Evolutionary conservation across 2,888 invertebrate species (phyloP), one percentile per base, ranked within the genome.

Genomic region (Syrista parreyssii): DNA sequence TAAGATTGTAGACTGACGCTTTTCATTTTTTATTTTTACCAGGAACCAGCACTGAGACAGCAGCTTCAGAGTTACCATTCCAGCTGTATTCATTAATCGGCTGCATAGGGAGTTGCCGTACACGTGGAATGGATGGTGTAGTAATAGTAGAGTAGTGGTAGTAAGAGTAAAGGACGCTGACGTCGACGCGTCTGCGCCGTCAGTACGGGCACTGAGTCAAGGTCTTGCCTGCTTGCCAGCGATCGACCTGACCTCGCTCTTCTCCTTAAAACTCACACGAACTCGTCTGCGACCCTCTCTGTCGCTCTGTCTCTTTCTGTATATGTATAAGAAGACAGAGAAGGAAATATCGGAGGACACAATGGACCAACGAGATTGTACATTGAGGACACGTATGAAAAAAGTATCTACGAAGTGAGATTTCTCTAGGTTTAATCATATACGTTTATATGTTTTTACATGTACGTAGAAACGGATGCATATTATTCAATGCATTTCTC

Each of bases 231-330:
- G 80, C 78, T 78, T 77, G 79, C 82, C 82, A 80, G 82, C 86
- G 84, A 89, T 88, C 89, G 87, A 87, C 88, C 87, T 88, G 86
- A 88, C 87, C 88, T 85, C 86, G 82, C 84, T 84, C 82, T 83
- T 82, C 82, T 83, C 77, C 80, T 78, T 74, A 81, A 76, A 79
- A 79, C 77, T 68, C 77, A 73, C 77, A 77, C 73, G 78, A 71
- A 32, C 30, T 34, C 12, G 23, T 31, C 30, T 71, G 30, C 23
- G 33, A 71, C 30, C 69, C 36, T 74, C 40, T 74, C 12, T 71
- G 31, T 33, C 68, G 55, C 68, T 78, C 76, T 55, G 34, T 68
- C 34, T 71, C 35, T 30, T 33, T 40, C n/a, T 31, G 23, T 76
- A 30, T 71, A 35, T 36, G 12, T 40, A 40, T 15, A 23, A 23